Percentiles rank a stretch among this genome's conserved stretches.
Conservation (phyloP, 2,888 invertebrate genomes). For the Xanthostigma xanthostigma region DNA sequence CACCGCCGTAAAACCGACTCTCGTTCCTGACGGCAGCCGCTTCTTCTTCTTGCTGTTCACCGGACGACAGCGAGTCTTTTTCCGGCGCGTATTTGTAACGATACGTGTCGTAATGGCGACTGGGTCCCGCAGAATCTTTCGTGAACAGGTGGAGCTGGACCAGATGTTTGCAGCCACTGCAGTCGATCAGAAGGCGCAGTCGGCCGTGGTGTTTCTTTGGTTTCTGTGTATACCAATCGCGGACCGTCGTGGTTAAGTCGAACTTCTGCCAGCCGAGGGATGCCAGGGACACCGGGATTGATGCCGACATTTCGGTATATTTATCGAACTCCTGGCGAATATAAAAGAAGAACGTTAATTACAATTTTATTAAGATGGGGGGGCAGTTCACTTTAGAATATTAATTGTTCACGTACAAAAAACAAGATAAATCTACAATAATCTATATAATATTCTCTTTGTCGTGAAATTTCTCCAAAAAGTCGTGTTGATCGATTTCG, state of each 20-base stretch:
- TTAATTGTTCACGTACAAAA: too few relatives aligned
- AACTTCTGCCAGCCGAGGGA: conserved; percentile 75
- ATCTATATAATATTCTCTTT: too few relatives aligned
- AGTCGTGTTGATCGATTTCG: too few relatives aligned
- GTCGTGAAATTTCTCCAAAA: too few relatives aligned
- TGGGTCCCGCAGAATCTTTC: conserved; percentile 9
- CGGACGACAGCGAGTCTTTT: background rate
- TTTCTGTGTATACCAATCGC: conserved; percentile 47
- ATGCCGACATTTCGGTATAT: conserved; percentile 38
- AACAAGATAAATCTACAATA: too few relatives aligned
- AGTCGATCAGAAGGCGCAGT: conserved; percentile 68
- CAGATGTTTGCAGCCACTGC: conserved; percentile 64
- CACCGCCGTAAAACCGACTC: conserved; percentile 7
- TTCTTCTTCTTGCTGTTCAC: conserved; percentile 16
- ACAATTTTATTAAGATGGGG: too few relatives aligned
- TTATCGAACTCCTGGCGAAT: conserved; percentile 38
- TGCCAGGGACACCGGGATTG: conserved; percentile 41
- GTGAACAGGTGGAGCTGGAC: conserved; percentile 49
- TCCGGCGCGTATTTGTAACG: too few relatives aligned
- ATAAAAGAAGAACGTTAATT: background rate
- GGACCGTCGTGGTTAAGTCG: conserved; percentile 65
- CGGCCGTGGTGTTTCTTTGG: conserved; percentile 23
- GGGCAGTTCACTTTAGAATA: too few relatives aligned
- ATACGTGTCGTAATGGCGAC: too few relatives aligned
- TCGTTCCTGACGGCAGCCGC: conserved; percentile 3